Base-by-base conservation (phyloP, 2,113 vertebrate genomes). In the Cyprinodon brontotheroides region DNA sequence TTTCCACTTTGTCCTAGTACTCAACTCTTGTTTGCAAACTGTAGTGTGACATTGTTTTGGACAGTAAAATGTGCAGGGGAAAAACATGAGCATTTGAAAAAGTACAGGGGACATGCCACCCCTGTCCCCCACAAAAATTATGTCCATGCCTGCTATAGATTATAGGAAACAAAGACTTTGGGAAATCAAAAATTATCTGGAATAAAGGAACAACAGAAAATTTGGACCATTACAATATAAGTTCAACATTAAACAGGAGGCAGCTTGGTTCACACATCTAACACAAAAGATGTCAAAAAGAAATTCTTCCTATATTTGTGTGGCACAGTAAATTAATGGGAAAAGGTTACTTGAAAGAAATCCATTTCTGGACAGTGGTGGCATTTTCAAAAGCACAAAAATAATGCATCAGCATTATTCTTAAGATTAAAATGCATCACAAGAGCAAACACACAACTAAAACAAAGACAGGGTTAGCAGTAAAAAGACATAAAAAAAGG, bases 111-210 rank as follows among this genome's bases (percentile, higher is more conserved):
- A 29, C 29, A 29, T 29, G 29, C 29, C 29, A 29, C 29, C 29
- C 29, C 29, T 29, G 29, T 29, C 29, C 29, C 29, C 29, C 29
- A 29, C 29, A 29, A 29, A 29, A 29, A 29, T 29, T 29, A 29
- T 29, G 29, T 29, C 29, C 29, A 29, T 29, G 29, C 29, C 29
- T 29, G 84, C 66, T 80, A 70, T 60, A 78, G 50, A 57, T 57
- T 15, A 20, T 57, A 57, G 20, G 17, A 57, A 57, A 57, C 50
- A 5, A 50, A 50, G 17, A 57, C 50, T 57, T 57, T 57, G 50
- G 29, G 29, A 29, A 29, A 29, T 29, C 29, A 29, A 29, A 29
- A 29, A 29, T 29, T 29, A 29, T 2, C 7, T n/a, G 50, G 20
- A 9, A 29, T 29, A 29, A 61, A 70, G 17, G 39, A 11, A 38